Base-by-base conservation (phyloP, 2,113 vertebrate species). In the Gasterosteus nipponicus region DNA sequence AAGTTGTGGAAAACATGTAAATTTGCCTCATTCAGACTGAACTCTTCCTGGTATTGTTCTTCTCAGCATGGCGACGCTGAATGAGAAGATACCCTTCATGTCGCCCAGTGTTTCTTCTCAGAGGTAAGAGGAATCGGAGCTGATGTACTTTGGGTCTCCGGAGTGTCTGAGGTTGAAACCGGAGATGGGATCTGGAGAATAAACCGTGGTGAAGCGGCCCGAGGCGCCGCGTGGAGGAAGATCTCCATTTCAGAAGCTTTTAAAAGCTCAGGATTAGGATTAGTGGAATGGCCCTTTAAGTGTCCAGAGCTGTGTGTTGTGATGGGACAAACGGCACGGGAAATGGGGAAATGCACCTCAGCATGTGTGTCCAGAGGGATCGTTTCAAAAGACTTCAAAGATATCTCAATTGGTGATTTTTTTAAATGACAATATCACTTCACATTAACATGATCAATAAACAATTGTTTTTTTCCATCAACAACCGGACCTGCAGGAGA, bases 211-310 rank as follows among this genome's bases (percentile, higher is more conserved):
- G 54, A 51, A 14, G 61, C 42, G 11, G 56, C 82, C 87, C 7
- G 59, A 22, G 81, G 87, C 57, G 2, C 57, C 68, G 2, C 67
- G 1, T 47, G 49, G 70, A 82, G 66, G 38, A 69, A 46, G 35
- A 38, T 72, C 69, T 90, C 87, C 49, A 54, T 90, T 86, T 86
- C 89, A 86, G 38, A 78, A 77, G 83, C 87, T 84, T 87, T 90
- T 90, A 89, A 89, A 86, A 63, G 87, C 78, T 84, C 73, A 53
- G 85, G 80, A 80, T 60, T 56, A 73, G 81, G 89, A 90, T 90
- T 89, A 90, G 83, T 12, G 79, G 81, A 64, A 56, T 22, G 70
- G 60, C 11, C 81, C 79, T 86, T 85, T 75, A 82, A 82, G 82
- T 77, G 77, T 69, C 57, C 12, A 39, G 73, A 54, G 53, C 66